phyloP scores from a whole-genome alignment of 2,113 vertebrate genomes.

The Equus przewalskii region DNA sequence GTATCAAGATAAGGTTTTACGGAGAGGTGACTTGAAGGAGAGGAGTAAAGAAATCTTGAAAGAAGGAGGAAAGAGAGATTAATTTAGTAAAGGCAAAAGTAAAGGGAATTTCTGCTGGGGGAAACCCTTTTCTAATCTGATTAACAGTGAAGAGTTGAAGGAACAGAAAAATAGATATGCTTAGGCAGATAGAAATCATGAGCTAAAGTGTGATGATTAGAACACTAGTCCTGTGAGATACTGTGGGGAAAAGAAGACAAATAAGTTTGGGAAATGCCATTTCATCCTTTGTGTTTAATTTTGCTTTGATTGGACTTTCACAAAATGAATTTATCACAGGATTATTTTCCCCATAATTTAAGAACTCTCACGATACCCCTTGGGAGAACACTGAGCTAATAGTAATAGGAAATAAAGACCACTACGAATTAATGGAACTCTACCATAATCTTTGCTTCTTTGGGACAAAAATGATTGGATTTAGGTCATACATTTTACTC shows the following conservation, averaged over 20 bases:
- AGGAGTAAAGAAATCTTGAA: not conserved
- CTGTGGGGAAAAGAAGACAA: conserved; percentile 34
- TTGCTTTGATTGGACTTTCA: conserved; percentile 69
- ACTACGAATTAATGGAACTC: conserved; percentile 61
- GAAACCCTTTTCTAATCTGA: not conserved
- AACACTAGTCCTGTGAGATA: conserved; percentile 26
- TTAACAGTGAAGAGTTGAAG: not conserved
- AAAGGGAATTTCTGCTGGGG: not conserved
- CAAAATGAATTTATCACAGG: conserved; percentile 67
- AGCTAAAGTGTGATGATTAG: conserved; percentile 11
- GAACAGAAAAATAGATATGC: not conserved
- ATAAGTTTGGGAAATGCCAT: conserved; percentile 57
- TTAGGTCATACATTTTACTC: conserved; percentile 65
- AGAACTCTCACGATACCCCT: conserved; percentile 28
- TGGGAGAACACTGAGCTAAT: conserved; percentile 63
- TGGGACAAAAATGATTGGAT: conserved; percentile 68
- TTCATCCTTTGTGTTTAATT: conserved; percentile 70
- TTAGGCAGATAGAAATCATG: conserved; percentile 43
- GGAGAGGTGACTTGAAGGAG: not conserved
- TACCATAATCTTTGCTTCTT: conserved; percentile 62
- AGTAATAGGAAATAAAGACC: conserved; percentile 65
- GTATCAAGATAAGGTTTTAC: conserved; percentile 29
- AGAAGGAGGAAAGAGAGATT: not conserved
- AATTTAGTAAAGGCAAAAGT: conserved; percentile 4
- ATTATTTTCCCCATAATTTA: conserved; percentile 73